phyloP scores from a whole-genome alignment of 2,113 vertebrate genomes.

The Cinclus cinclus region DNA sequence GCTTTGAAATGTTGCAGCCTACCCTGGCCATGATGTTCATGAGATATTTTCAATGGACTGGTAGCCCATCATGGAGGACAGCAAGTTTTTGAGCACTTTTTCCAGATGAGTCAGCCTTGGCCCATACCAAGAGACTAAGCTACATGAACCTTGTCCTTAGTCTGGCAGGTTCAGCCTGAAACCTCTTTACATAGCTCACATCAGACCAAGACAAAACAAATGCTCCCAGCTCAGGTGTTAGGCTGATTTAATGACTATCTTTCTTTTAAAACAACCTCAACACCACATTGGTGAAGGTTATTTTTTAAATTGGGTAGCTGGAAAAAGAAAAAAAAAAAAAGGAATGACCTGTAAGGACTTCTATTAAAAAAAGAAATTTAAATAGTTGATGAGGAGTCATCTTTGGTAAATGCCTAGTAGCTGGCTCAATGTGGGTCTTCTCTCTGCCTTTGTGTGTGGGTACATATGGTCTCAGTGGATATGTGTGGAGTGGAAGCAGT shows the following conservation, averaged over 20 bases:
- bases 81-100: background rate
- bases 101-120: background rate
- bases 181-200: background rate
- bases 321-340: constrained; percentile 7
- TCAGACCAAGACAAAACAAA: background rate
- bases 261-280: background rate
- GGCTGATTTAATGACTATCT: background rate
- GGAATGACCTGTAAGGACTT: background rate
- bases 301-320: constrained; percentile 3
- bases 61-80: background rate
- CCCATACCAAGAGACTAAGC: background rate
- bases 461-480: constrained; percentile 64
- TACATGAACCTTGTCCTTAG: background rate
- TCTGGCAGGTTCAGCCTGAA: background rate
- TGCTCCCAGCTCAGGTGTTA: background rate
- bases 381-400: constrained; percentile 48
- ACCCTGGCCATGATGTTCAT: background rate
- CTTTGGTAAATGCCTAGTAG: constrained; percentile 46
- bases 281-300: background rate
- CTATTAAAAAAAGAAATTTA: background rate
- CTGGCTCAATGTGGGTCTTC: constrained; percentile 5
- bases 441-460: constrained; percentile 64
- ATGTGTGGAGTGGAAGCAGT: constrained; percentile 66
- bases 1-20: background rate
- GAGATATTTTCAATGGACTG: background rate